A percentile compares a stretch with the other conserved stretches of the same genome.
phyloP scores from a whole-genome alignment of 2,888 invertebrate species.

The Glyphotaelius pellucidus region DNA sequence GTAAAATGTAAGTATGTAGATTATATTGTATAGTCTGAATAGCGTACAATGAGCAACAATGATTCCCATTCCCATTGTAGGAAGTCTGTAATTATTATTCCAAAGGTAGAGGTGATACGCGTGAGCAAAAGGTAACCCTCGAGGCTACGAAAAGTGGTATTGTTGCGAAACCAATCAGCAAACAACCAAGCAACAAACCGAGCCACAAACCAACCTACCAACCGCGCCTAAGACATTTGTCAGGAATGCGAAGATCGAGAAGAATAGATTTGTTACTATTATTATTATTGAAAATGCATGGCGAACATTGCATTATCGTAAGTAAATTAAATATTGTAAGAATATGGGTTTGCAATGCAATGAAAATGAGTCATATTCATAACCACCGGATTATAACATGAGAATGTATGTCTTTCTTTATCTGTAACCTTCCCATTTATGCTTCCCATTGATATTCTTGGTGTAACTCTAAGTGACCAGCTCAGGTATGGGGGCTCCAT shows the following conservation, averaged over 20 bases:
- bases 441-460: no score
- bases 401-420: no score
- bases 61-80: neutral
- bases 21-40: no score
- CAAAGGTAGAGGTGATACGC: conserved; percentile 17
- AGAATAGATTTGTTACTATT: neutral
- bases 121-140: conserved; percentile 21
- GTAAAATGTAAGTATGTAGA: neutral
- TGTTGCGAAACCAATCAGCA: neutral
- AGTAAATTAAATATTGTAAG: neutral
- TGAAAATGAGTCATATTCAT: no score
- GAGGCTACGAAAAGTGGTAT: neutral
- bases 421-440: no score
- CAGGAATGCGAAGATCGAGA: neutral
- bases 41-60: neutral
- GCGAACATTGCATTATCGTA: neutral
- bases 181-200: neutral
- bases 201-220: neutral
- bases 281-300: neutral
- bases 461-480: no score
- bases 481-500: no score
- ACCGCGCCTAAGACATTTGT: conserved; percentile 15
- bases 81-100: neutral
- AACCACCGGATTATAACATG: no score
- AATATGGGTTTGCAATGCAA: no score